Evolutionary conservation across 2,113 vertebrate genomes (phyloP).

Genomic region (Capricornis sumatraensis): DNA sequence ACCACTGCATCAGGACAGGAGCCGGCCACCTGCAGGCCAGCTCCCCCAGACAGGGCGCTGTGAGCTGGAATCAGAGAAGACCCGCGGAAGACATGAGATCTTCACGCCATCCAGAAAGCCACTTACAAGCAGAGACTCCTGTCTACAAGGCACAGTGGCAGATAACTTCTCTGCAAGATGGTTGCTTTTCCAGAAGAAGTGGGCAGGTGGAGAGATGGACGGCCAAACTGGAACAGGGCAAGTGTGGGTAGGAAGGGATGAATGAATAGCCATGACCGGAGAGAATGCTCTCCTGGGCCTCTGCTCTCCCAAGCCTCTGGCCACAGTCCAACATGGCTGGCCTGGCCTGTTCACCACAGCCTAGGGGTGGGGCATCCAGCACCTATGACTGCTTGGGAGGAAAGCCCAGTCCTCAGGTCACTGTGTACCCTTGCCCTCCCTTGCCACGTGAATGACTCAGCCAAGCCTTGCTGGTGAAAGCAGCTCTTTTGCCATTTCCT

Average conservation of each 20-base stretch:
- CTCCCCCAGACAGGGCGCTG: not conserved
- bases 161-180: not conserved
- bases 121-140: not conserved
- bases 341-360: not conserved
- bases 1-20: not conserved
- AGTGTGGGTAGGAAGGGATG: accelerated
- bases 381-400: not conserved
- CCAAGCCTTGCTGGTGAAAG: not conserved
- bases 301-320: not conserved
- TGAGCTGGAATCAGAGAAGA: not conserved
- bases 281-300: not conserved
- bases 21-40: not conserved
- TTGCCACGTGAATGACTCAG: not conserved
- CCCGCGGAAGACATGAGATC: not conserved
- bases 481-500: not conserved
- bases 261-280: accelerated
- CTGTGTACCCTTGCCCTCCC: not conserved
- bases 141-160: not conserved
- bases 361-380: not conserved
- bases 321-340: not conserved
- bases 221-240: too few species aligned
- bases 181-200: not conserved
- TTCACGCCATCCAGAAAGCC: not conserved
- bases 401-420: not conserved
- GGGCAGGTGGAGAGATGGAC: not conserved